These are phyloP conservation scores for Garra rufa DNA, from an alignment of 2,113 vertebrate species.

Conservation along the genomic window DNA sequence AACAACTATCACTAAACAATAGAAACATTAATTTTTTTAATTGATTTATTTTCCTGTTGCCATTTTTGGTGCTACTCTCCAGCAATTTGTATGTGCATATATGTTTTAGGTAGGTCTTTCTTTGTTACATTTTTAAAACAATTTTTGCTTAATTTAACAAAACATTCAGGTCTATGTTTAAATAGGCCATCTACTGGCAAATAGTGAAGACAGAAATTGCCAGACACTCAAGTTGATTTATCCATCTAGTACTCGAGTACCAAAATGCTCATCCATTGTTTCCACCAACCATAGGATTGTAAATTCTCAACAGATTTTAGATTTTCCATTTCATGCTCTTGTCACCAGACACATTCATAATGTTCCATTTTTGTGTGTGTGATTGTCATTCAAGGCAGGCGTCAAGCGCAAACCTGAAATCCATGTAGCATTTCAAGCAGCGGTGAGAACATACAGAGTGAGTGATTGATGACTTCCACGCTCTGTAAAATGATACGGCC, in stretches of 20 bases:
- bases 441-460: slow-evolving; percentile 2
- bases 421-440: slow-evolving; percentile 49
- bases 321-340: not conserved
- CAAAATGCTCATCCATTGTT: not conserved
- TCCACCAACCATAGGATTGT: not conserved
- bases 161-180: too few species aligned
- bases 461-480: slow-evolving; percentile 52
- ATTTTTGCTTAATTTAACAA: too few species aligned
- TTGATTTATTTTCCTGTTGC: too few species aligned
- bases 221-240: not conserved
- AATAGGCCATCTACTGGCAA: too few species aligned
- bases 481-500: slow-evolving; percentile 39
- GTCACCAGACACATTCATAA: not conserved
- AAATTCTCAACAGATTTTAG: not conserved
- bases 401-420: slow-evolving; percentile 5
- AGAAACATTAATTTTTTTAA: too few species aligned
- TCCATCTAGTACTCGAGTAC: not conserved
- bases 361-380: not conserved
- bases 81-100: too few species aligned
- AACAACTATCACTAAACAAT: too few species aligned
- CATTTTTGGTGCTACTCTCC: too few species aligned
- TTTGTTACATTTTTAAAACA: too few species aligned
- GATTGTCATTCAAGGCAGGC: slow-evolving; percentile 42
- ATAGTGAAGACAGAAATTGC: not conserved
- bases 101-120: too few species aligned